Evolutionary conservation across 2,888 invertebrate species (phyloP), one percentile per base, ranked within the genome.

Genomic region (Cephalotes varians): DNA sequence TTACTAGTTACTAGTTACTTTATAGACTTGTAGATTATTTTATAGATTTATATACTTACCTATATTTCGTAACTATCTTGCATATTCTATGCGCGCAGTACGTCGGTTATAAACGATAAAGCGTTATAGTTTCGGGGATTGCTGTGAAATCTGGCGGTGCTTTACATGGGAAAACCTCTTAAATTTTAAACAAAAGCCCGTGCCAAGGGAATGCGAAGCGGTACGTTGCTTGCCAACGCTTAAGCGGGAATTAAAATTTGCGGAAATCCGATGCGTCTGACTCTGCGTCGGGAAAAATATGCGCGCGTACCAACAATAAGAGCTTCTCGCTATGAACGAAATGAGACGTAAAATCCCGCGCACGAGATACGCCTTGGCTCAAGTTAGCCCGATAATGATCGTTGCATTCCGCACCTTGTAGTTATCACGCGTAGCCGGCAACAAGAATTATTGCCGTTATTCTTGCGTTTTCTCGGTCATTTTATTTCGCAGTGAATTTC

Each of bases 211-310:
- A 40, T 18, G 37, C 79, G 51, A 37, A 7, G 62, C 82, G 82
- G 81, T 28, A 21, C 9, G 81, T 64, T 72, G 25, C 47, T 40
- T 81, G 89, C 87, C 87, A 85, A 28, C 85, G 87, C 80, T 80
- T 87, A 84, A 88, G 69, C 82, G 74, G 76, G 77, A 87, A 89
- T 88, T 87, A 89, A 88, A 89, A 85, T 71, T 82, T 81, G 62
- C 67, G 81, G 77, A 81, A 73, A 71, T 76, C 25, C 67, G 10
- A 51, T 21, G 49, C n/a, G 40, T 47, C 54, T 67, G 21, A 56
- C 12, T 47, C 21, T 15, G 31, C 44, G 31, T 9, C 18, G 64
- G 49, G 56, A 67, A 64, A 77, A 58, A 67, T 47, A 54, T 56
- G 51, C 62, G 83, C 49, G 40, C 44, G 54, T 21, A 37, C n/a